These are phyloP conservation scores for Agrochola litura DNA, from an alignment of 2,888 invertebrate genomes.

Conservation along the genomic window DNA sequence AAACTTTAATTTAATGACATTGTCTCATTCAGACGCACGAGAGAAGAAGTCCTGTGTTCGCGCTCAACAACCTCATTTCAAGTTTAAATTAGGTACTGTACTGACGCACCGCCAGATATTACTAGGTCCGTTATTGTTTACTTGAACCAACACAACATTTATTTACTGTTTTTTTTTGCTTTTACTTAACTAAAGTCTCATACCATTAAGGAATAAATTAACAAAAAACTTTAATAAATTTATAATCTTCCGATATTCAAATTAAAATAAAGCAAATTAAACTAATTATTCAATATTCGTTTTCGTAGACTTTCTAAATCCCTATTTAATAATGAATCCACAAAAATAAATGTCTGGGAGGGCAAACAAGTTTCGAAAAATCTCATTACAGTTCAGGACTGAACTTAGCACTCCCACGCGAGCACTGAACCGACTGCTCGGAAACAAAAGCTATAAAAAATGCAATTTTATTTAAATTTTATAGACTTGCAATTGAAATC, in stretches of 20 bases:
- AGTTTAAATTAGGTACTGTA: conserved; percentile 79
- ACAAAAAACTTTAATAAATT: not conserved
- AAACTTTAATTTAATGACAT: conserved; percentile 91
- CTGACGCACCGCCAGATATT: conserved; percentile 44
- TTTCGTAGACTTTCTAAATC: conserved; percentile 28
- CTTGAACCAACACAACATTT: not conserved
- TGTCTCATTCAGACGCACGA: conserved; percentile 87
- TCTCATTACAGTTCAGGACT: conserved; percentile 64
- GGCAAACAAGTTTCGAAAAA: conserved; percentile 66
- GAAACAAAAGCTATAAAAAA: conserved; percentile 64
- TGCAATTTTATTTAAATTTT: conserved; percentile 64
- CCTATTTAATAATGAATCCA: conserved; percentile 48
- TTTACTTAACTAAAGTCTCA: not conserved
- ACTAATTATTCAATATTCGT: conserved; percentile 12
- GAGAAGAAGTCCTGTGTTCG: conserved; percentile 81
- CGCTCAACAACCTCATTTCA: conserved; percentile 78
- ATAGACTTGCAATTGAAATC: conserved; percentile 63
- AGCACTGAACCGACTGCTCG: conserved; percentile 60
- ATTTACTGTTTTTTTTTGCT: not conserved
- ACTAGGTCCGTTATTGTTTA: conserved; percentile 16
- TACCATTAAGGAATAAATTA: not conserved
- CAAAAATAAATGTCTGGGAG: conserved; percentile 50
- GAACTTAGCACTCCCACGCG: conserved; percentile 69
- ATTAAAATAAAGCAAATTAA: conserved; percentile 27
- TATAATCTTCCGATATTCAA: conserved; percentile 12